phyloP scores from a whole-genome alignment of 2,113 vertebrate species.

The Psittacula cyanocephala region DNA sequence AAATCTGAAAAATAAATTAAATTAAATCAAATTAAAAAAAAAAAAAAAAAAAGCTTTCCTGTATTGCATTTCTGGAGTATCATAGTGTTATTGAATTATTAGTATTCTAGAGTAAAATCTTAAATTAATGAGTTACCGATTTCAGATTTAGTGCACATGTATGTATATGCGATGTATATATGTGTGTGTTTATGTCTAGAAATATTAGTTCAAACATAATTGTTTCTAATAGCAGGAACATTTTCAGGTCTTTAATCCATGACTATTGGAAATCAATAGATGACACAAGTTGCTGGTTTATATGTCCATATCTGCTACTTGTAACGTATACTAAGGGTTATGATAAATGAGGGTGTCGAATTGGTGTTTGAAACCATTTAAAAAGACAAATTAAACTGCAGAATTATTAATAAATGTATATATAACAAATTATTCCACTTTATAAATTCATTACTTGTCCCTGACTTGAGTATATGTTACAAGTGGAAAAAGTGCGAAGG shows the following conservation, averaged over 20 bases:
- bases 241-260: background rate
- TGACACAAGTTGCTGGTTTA: background rate
- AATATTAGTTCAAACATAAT: background rate
- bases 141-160: background rate
- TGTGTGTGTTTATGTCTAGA: background rate
- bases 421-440: background rate
- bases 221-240: background rate
- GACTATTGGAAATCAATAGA: background rate
- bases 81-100: background rate
- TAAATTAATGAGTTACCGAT: background rate
- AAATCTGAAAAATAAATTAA: background rate
- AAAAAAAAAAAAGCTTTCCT: background rate
- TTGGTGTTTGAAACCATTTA: background rate
- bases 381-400: background rate
- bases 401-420: background rate
- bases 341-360: background rate
- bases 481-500: background rate
- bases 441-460: background rate
- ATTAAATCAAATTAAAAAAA: background rate
- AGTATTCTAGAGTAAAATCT: background rate
- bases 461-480: background rate
- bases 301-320: background rate
- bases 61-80: fast-evolving
- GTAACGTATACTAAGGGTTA: background rate
- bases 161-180: background rate